Evolutionary conservation across 2,888 invertebrate genomes (phyloP).

Genomic region (Camptogramma bilineatum): DNA sequence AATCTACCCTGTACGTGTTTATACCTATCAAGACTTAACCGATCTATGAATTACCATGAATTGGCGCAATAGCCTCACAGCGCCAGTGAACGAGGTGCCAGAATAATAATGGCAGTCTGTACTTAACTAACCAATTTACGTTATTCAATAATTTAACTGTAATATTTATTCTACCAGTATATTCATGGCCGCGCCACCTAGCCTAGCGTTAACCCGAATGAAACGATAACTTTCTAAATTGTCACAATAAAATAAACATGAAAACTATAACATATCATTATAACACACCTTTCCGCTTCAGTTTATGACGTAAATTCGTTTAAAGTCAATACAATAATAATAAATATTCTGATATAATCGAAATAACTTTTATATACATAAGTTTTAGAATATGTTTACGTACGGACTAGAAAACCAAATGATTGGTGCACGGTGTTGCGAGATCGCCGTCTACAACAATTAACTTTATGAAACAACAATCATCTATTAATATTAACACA

Average conservation of each 20-base stretch:
- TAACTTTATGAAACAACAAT: constrained; percentile 7
- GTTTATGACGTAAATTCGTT: constrained; percentile 78
- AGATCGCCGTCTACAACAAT: constrained; percentile 63
- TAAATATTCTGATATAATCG: constrained; percentile 82
- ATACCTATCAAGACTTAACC: constrained; percentile 79
- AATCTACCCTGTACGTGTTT: constrained; percentile 85
- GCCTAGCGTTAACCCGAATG: constrained; percentile 80
- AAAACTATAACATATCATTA: constrained; percentile 76
- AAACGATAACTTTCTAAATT: constrained; percentile 79
- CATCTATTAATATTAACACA: not conserved
- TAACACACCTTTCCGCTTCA: constrained; percentile 65
- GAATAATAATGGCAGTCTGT: constrained; percentile 58
- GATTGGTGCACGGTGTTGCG: constrained; percentile 77
- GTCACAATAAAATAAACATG: constrained; percentile 78
- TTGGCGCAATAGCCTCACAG: constrained; percentile 63
- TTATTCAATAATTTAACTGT: constrained; percentile 63
- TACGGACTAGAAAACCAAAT: constrained; percentile 71
- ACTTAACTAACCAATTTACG: constrained; percentile 52
- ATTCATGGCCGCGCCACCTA: constrained; percentile 80
- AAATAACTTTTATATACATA: constrained; percentile 84
- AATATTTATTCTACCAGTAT: constrained; percentile 66
- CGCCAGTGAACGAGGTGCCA: constrained; percentile 64
- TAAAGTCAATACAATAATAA: constrained; percentile 76
- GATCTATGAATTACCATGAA: constrained; percentile 69
- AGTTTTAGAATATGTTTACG: constrained; percentile 81